Evolutionary conservation across 2,797 vertebrate species (phyloP), one percentile per base, ranked within the genome.

Genomic region (Erithacus rubecula): DNA sequence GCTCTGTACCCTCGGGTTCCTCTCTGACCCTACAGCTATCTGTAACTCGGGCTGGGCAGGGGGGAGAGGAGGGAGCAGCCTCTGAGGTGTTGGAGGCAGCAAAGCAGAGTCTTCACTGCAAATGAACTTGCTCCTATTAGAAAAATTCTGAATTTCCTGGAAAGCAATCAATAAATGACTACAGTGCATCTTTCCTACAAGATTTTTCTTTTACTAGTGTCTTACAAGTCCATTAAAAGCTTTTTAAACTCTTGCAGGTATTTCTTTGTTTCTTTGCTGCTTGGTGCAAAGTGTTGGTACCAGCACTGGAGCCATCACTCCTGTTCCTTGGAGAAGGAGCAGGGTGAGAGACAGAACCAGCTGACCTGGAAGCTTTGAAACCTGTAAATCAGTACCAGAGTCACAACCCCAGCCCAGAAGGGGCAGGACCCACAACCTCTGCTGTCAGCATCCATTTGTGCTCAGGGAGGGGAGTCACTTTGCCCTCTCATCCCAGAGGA

Each of bases 121-220:
- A 79, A 83, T 71, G 85, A 86, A 75, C 44, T 91, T 90, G 90
- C 95, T 94, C 94, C 83, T 76, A 55, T 32, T 71, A 79, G 68
- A 94, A 85, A 95, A 85, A 83, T 83, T 82, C 72, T 93, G 87
- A 92, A 83, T 89, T 95, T 90, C 86, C 77, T 87, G 89, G 84
- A 94, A 96, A 96, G 63, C 87, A 87, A 96, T 97, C 84, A 96
- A 97, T 97, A 96, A 97, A 97, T 92, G 4, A 92, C 93, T 92
- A 95, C 95, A 96, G 93, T 89, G 93, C 95, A 94, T 81, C 91
- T 95, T 94, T 96, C 95, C 85, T 92, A 92, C 36, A 93, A 87
- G 77, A 82, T 91, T 82, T 84, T 71, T 95, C 92, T 87, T 93
- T 94, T 85, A 81, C 70, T 91, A 84, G 74, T 94, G 83, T 95